A percentile compares a stretch with the other conserved stretches of the same genome.
phyloP scores from a whole-genome alignment of 2,888 invertebrate genomes.

The Ectemnius continuus region DNA sequence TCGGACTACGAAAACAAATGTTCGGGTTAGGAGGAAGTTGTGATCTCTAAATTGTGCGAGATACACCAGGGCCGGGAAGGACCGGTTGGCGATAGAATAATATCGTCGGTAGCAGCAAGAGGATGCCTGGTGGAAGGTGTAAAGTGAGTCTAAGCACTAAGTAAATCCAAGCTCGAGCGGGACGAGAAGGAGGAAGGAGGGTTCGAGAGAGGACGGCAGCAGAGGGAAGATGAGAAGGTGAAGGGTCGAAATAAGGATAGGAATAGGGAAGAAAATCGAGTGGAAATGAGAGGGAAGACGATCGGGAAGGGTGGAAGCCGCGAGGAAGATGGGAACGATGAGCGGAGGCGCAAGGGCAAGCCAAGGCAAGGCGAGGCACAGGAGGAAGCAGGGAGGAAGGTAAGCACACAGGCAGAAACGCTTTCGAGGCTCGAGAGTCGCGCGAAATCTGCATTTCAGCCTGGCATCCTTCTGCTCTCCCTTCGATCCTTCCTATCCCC shows the following conservation, averaged over 20 bases:
- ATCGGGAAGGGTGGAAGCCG: constrained; percentile 29
- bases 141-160: constrained; percentile 64
- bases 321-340: constrained; percentile 16
- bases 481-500: constrained; percentile 33
- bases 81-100: constrained; percentile 1
- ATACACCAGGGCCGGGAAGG: too few species aligned
- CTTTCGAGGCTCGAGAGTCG: constrained; percentile 71
- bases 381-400: constrained; percentile 57
- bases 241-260: constrained; percentile 28
- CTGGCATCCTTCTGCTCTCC: constrained; percentile 71
- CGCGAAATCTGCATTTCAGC: constrained; percentile 78
- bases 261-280: constrained; percentile 25
- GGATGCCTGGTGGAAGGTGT: constrained; percentile 40
- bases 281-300: neutral
- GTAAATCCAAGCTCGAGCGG: constrained; percentile 58
- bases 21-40: neutral
- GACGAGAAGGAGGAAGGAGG: constrained; percentile 49
- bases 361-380: too few species aligned
- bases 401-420: constrained; percentile 56
- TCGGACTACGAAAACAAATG: neutral
- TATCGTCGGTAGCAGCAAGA: constrained; percentile 10
- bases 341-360: constrained; percentile 79
- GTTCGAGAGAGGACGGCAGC: constrained; percentile 10
- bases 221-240: constrained; percentile 22
- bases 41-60: too few species aligned